phyloP scores from a whole-genome alignment of 1,140 invertebrate genomes.

The Trichoplusia ni region DNA sequence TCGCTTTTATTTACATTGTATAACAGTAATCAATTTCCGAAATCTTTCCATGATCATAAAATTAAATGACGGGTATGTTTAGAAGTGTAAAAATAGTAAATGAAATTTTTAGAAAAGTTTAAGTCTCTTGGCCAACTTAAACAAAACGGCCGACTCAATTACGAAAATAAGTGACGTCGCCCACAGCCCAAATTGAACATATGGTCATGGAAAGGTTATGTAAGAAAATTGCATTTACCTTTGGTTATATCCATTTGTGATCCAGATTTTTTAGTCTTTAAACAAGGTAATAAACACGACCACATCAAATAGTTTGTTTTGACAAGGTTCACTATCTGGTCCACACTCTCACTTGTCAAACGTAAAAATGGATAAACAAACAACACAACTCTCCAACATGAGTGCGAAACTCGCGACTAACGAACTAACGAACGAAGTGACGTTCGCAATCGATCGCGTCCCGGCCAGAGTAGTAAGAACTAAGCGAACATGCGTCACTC shows the following conservation, averaged over 20 bases:
- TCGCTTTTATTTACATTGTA: too few species aligned
- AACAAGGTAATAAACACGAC: conserved; percentile 12
- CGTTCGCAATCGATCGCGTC: conserved; percentile 27
- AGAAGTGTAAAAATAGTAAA: too few species aligned
- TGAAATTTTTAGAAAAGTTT: too few species aligned
- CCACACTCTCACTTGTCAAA: conserved; percentile 62
- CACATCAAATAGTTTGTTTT: conserved; percentile 31
- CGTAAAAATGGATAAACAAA: conserved; percentile 48
- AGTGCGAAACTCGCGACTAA: conserved; percentile 74
- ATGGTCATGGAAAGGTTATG: conserved; percentile 58
- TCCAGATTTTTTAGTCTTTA: conserved; percentile 14
- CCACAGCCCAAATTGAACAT: conserved; percentile 57
- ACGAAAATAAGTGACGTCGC: conserved; percentile 46
- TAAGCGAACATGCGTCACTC: conserved; percentile 3
- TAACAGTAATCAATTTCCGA: too few species aligned
- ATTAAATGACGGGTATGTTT: too few species aligned
- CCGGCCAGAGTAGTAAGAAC: not conserved
- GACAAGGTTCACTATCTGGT: conserved; percentile 41
- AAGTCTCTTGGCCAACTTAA: too few species aligned
- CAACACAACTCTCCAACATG: conserved; percentile 62
- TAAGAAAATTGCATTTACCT: conserved; percentile 52
- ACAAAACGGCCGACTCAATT: not conserved
- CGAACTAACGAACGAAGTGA: conserved; percentile 3
- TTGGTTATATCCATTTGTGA: conserved; percentile 29
- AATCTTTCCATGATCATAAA: too few species aligned